These are phyloP conservation scores for Galleria mellonella DNA, from an alignment of 1,140 invertebrate species.

Conservation along the genomic window DNA sequence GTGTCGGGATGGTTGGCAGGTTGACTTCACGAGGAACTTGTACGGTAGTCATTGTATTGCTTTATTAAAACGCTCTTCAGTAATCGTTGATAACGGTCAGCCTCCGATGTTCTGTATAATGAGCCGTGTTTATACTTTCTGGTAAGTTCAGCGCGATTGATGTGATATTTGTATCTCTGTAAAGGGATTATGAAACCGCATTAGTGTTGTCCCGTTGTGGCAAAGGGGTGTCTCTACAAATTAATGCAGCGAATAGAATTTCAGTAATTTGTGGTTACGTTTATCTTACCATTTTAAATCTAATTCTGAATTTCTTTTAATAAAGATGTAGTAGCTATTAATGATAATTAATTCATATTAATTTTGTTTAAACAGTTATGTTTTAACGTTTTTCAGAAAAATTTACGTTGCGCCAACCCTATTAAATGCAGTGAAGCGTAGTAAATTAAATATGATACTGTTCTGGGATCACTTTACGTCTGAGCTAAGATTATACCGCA, in stretches of 20 bases:
- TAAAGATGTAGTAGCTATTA: too few species aligned
- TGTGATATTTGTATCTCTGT: constrained; percentile 19
- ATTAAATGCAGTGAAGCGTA: constrained; percentile 22
- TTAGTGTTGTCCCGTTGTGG: constrained; percentile 20
- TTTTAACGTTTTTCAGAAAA: too few species aligned
- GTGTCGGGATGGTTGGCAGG: constrained; percentile 30
- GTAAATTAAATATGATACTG: constrained; percentile 26
- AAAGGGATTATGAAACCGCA: constrained; percentile 36
- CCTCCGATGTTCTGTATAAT: too few species aligned
- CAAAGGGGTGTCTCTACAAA: constrained; percentile 17
- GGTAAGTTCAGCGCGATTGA: too few species aligned
- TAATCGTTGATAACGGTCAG: background rate
- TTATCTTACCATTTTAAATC: too few species aligned
- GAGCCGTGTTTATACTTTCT: too few species aligned
- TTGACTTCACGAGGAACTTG: constrained; percentile 46
- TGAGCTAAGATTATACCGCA: constrained; percentile 9
- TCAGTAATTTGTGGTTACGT: too few species aligned
- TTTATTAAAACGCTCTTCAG: constrained; percentile 8
- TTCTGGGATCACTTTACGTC: constrained; percentile 22
- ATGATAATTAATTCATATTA: too few species aligned
- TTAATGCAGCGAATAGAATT: background rate
- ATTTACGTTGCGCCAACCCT: too few species aligned
- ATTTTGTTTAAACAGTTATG: too few species aligned
- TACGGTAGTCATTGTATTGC: constrained; percentile 47
- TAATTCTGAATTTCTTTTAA: too few species aligned